These are phyloP conservation scores for Brachyrhaphis roseni DNA, from an alignment of 2,797 vertebrate species.

Conservation along the genomic window DNA sequence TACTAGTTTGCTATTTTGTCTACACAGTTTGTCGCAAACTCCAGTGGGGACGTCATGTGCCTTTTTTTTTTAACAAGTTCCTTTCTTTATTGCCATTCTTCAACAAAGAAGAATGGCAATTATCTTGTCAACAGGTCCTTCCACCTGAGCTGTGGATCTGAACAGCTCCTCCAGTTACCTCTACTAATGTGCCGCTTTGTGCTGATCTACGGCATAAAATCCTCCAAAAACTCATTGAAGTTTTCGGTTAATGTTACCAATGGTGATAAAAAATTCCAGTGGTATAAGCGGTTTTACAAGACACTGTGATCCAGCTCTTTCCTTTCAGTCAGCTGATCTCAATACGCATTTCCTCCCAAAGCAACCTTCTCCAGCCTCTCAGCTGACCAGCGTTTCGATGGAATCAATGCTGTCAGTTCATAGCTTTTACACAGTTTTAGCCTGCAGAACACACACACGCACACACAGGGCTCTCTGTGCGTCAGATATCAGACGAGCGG, in stretches of 20 bases:
- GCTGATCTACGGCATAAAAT: neutral
- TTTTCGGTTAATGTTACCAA: neutral
- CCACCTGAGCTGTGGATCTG: neutral
- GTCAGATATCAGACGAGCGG: constrained; percentile 69
- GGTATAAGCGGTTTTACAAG: neutral
- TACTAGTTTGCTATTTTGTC: neutral
- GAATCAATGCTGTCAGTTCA: constrained; percentile 70
- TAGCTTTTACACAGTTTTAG: constrained; percentile 69
- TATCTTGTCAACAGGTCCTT: neutral
- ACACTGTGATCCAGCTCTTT: neutral
- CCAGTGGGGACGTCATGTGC: neutral
- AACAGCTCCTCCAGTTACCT: neutral
- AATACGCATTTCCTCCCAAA: constrained; percentile 52
- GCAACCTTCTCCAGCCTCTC: constrained; percentile 49
- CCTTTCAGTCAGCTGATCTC: constrained; percentile 53
- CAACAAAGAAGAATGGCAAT: neutral
- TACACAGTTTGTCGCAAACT: neutral
- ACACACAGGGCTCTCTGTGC: constrained; percentile 71
- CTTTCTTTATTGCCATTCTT: neutral
- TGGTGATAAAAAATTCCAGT: neutral
- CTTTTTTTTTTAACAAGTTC: neutral
- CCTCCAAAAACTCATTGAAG: neutral
- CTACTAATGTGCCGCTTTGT: neutral
- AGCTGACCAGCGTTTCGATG: constrained; percentile 64
- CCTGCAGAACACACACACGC: constrained; percentile 24